Conservation (phyloP, 2,113 vertebrate genomes). For the Grus americana region DNA sequence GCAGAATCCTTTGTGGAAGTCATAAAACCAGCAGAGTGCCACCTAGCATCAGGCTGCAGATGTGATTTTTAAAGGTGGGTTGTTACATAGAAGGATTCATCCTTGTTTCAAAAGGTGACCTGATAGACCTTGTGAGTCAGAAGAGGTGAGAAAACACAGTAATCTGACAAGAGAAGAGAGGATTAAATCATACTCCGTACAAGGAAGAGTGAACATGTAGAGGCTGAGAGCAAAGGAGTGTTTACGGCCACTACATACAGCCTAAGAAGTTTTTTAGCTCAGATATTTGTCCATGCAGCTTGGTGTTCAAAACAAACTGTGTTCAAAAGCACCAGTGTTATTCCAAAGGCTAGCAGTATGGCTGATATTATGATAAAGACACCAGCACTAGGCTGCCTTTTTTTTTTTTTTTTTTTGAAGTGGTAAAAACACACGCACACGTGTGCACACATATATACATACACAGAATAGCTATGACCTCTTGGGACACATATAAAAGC, state of each 20-base stretch:
- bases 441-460: fast-evolving
- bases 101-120: not conserved
- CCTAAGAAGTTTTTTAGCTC: not conserved
- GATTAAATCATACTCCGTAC: not conserved
- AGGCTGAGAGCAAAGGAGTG: not conserved
- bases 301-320: not conserved
- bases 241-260: not conserved
- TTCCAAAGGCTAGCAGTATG: not conserved
- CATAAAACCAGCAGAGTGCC: not conserved
- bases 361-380: not conserved
- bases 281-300: not conserved
- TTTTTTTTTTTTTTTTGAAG: not conserved
- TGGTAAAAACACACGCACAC: not conserved
- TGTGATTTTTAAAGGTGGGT: not conserved
- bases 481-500: not conserved
- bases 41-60: not conserved
- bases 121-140: not conserved
- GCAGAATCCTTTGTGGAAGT: not conserved
- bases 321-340: not conserved
- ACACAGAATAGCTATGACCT: not conserved
- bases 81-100: not conserved
- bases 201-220: not conserved
- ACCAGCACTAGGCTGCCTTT: not conserved
- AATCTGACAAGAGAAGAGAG: not conserved
- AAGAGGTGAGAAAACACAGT: not conserved